These are phyloP conservation scores for Melanostigma gelatinosum DNA, from an alignment of 2,113 vertebrate species.

Conservation along the genomic window DNA sequence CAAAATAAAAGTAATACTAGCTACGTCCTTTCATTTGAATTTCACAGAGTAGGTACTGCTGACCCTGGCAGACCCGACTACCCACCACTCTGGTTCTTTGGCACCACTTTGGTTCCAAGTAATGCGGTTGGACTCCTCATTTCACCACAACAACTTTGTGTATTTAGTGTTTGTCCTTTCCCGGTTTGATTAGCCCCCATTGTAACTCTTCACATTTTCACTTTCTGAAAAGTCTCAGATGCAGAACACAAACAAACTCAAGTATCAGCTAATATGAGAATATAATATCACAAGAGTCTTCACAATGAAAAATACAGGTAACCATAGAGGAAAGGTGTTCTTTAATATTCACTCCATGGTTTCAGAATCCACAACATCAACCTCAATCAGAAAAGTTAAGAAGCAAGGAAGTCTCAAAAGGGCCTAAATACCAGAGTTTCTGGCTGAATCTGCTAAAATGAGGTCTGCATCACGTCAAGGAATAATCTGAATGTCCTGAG, in stretches of 20 bases:
- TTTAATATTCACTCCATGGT: background rate
- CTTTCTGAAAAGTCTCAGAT: background rate
- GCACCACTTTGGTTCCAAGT: constrained; percentile 11
- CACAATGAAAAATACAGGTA: background rate
- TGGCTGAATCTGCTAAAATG: background rate
- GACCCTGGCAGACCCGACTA: constrained; percentile 11
- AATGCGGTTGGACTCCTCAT: constrained; percentile 29
- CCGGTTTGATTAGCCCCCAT: background rate
- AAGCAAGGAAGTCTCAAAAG: background rate
- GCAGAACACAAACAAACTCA: background rate
- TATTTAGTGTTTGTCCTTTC: background rate
- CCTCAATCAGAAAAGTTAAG: background rate
- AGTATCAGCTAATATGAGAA: background rate
- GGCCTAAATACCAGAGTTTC: background rate
- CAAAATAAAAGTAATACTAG: background rate
- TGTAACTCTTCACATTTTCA: background rate
- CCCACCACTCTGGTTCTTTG: constrained; percentile 5
- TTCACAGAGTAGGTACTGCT: constrained; percentile 9
- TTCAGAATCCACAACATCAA: background rate
- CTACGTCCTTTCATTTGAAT: constrained; percentile 18
- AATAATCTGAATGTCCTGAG: background rate
- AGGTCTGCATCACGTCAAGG: background rate
- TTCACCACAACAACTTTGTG: constrained; percentile 25
- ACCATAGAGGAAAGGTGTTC: background rate
- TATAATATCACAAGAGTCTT: background rate